Conservation (phyloP, 2,888 invertebrate species). For the Agrotis ipsilon region DNA sequence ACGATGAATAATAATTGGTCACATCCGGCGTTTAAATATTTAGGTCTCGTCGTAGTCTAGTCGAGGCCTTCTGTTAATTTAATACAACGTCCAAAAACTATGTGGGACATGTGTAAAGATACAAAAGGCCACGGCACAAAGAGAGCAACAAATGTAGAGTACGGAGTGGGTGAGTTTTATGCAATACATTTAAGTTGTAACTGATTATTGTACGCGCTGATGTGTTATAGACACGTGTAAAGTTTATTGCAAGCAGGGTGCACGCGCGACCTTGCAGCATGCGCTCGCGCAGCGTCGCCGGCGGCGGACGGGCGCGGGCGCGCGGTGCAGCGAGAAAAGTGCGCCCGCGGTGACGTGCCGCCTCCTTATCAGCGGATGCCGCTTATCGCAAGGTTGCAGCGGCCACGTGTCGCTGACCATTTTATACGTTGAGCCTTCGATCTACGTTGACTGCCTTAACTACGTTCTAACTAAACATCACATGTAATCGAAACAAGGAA, state of each 20-base stretch:
- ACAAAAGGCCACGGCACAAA: constrained; percentile 5
- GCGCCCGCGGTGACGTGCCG: constrained; percentile 76
- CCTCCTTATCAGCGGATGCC: constrained; percentile 82
- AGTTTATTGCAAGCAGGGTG: constrained; percentile 75
- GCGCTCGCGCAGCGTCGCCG: constrained; percentile 62
- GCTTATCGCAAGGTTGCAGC: constrained; percentile 84
- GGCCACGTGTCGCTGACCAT: constrained; percentile 83
- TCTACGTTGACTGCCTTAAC: constrained; percentile 47
- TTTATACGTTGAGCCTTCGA: constrained; percentile 56
- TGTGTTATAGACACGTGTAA: constrained; percentile 80
- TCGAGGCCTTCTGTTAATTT: constrained; percentile 18
- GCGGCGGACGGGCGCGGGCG: constrained; percentile 44
- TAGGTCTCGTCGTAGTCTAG: constrained; percentile 58
- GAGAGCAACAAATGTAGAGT: constrained; percentile 18
- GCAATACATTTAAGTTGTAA: constrained; percentile 38
- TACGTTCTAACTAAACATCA: constrained; percentile 49
- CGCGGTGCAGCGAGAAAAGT: constrained; percentile 77
- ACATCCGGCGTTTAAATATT: constrained; percentile 61
- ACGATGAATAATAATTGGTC: constrained; percentile 63
- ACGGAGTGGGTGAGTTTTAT: constrained; percentile 31
- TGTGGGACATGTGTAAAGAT: constrained; percentile 6
- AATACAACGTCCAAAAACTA: constrained; percentile 16
- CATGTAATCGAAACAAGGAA: constrained; percentile 8
- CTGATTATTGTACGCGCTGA: constrained; percentile 58
- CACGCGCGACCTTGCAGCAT: constrained; percentile 78